These are phyloP conservation scores for Apotomis turbidana DNA, from an alignment of 2,888 invertebrate genomes.

Conservation along the genomic window DNA sequence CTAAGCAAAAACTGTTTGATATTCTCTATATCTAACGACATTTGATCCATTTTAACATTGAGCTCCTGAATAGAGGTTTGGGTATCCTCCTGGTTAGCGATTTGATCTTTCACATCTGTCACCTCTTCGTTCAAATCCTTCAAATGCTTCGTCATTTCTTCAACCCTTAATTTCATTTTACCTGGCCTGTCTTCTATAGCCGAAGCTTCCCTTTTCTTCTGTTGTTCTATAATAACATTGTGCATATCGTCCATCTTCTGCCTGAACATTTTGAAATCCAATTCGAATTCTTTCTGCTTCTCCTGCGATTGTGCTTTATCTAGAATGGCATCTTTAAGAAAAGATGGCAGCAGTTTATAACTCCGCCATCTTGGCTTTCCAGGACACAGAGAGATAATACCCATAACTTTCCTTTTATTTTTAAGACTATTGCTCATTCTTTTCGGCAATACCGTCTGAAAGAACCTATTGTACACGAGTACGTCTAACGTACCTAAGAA, in stretches of 20 bases:
- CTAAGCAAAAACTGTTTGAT: slow-evolving; percentile 67
- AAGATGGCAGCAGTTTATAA: slow-evolving; percentile 65
- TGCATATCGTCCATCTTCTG: slow-evolving; percentile 70
- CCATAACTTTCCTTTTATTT: slow-evolving; percentile 66
- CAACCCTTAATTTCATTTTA: slow-evolving; percentile 54
- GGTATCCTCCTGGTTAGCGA: slow-evolving; percentile 58
- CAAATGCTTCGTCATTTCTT: slow-evolving; percentile 64
- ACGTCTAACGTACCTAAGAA: slow-evolving; percentile 80
- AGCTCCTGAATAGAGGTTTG: slow-evolving; percentile 61
- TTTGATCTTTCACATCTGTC: slow-evolving; percentile 60
- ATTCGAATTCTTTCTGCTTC: slow-evolving; percentile 67
- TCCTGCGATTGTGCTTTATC: slow-evolving; percentile 71
- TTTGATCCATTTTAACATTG: slow-evolving; percentile 70
- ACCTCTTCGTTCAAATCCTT: slow-evolving; percentile 65
- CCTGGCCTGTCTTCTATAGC: slow-evolving; percentile 43
- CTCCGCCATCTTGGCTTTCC: slow-evolving; percentile 69
- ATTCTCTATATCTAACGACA: slow-evolving; percentile 66
- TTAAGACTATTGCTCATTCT: slow-evolving; percentile 64
- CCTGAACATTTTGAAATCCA: slow-evolving; percentile 62
- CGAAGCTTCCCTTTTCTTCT: slow-evolving; percentile 46
- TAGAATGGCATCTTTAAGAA: slow-evolving; percentile 71
- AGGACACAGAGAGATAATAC: slow-evolving; percentile 66
- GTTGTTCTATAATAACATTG: slow-evolving; percentile 61
- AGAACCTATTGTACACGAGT: slow-evolving; percentile 76
- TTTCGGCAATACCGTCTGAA: slow-evolving; percentile 66